A percentile compares a stretch with the other conserved stretches of the same genome.
These are phyloP conservation scores for Austrolebias charrua DNA, from an alignment of 2,797 vertebrate genomes.

Conservation along the genomic window DNA sequence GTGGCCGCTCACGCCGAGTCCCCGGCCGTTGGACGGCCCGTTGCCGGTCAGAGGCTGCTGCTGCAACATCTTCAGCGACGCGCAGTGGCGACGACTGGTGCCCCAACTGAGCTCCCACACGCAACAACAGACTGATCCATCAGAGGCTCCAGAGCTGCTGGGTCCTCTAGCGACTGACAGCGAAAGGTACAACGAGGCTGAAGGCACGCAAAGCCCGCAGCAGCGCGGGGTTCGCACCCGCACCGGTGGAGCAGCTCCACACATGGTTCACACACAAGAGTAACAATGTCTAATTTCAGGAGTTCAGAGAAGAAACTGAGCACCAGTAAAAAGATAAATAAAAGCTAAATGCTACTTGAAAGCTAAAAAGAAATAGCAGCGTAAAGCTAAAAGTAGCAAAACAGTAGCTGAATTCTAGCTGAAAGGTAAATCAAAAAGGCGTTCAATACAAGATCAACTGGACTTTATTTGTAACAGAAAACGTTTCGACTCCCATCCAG, in stretches of 20 bases:
- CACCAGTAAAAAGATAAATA: too few relatives aligned
- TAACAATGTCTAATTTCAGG: too few relatives aligned
- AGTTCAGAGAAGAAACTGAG: too few relatives aligned
- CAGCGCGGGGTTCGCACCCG: constrained; percentile 2
- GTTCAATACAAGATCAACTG: too few relatives aligned
- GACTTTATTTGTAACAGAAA: too few relatives aligned
- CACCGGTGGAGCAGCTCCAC: background rate
- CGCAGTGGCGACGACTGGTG: constrained; percentile 75
- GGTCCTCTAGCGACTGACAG: constrained; percentile 74
- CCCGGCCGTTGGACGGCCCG: constrained; percentile 81
- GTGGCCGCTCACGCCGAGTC: constrained; percentile 78
- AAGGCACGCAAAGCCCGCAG: background rate
- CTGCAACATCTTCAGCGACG: constrained; percentile 82
- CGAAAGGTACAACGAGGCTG: constrained; percentile 25
- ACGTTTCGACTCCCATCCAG: too few relatives aligned
- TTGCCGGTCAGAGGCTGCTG: constrained; percentile 83
- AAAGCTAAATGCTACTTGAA: too few relatives aligned
- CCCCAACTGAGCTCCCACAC: constrained; percentile 54
- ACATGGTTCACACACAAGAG: too few relatives aligned
- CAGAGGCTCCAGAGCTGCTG: constrained; percentile 19
- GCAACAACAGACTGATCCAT: constrained; percentile 11
- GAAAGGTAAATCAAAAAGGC: too few relatives aligned
- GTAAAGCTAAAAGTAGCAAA: too few relatives aligned
- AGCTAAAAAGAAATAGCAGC: too few relatives aligned
- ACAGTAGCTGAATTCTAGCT: too few relatives aligned